These are phyloP conservation scores for Ophraella communa DNA, from an alignment of 2,888 invertebrate genomes.

Conservation along the genomic window DNA sequence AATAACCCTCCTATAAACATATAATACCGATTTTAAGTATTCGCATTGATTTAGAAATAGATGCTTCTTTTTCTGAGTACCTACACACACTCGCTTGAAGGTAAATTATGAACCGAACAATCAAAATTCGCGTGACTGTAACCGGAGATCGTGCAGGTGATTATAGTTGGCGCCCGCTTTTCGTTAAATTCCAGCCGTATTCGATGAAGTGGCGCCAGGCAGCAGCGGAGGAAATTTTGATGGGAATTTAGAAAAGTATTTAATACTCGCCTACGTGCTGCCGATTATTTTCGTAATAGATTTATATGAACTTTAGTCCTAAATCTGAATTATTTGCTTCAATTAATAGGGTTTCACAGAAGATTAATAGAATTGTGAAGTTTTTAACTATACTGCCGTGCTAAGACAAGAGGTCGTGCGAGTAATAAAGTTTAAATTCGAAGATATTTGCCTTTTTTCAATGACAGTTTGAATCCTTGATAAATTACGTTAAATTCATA, in stretches of 20 bases:
- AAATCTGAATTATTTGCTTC: not conserved
- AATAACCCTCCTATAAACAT: no score
- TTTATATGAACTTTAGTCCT: not conserved
- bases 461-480: no score
- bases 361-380: not conserved
- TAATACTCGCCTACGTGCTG: constrained; percentile 7
- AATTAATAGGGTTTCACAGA: no score
- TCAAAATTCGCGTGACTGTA: constrained; percentile 8
- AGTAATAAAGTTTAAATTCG: no score
- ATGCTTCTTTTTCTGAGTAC: no score
- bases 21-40: no score
- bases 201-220: constrained; percentile 19
- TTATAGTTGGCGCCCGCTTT: constrained; percentile 9
- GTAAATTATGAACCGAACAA: no score
- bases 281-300: not conserved
- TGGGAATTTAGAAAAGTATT: constrained; percentile 18
- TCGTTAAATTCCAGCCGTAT: not conserved
- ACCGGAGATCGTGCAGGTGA: constrained; percentile 16
- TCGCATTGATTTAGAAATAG: no score
- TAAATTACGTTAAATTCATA: no score
- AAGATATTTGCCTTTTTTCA: no score
- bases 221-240: constrained; percentile 8
- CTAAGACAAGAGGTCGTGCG: no score
- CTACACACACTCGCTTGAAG: no score
- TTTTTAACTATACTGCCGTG: not conserved